A percentile compares a stretch with the other conserved stretches of the same genome.
These are phyloP conservation scores for Drosophila flavopinicola DNA, from an alignment of 2,888 invertebrate species.

Conservation along the genomic window DNA sequence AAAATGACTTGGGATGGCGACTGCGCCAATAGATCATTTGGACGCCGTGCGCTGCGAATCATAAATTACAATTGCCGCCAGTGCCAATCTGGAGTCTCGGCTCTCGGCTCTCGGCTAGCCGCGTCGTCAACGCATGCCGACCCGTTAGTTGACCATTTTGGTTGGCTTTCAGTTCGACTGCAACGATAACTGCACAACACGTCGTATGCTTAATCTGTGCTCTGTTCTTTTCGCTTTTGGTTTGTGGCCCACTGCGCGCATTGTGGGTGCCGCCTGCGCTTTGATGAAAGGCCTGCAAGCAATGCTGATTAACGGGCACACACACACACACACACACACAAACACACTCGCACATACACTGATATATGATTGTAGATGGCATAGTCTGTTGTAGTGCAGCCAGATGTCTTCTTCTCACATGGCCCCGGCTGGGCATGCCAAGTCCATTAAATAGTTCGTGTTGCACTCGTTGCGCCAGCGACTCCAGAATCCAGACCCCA, in stretches of 20 bases:
- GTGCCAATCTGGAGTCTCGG: constrained; percentile 14
- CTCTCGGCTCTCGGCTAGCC: too few relatives aligned
- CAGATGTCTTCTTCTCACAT: constrained; percentile 75
- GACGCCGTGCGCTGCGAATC: constrained; percentile 73
- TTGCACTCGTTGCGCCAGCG: constrained; percentile 70
- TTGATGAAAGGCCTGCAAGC: constrained; percentile 73
- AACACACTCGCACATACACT: constrained; percentile 18
- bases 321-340: constrained; percentile 35
- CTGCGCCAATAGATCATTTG: constrained; percentile 71
- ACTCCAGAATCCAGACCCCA: not conserved
- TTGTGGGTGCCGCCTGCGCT: constrained; percentile 66
- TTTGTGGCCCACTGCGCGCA: constrained; percentile 17
- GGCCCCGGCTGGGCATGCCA: constrained; percentile 58
- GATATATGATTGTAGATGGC: constrained; percentile 35
- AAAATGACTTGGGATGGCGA: constrained; percentile 45
- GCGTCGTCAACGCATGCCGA: constrained; percentile 59
- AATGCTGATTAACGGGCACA: constrained; percentile 71
- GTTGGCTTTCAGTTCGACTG: constrained; percentile 13
- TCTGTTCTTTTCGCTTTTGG: constrained; percentile 6
- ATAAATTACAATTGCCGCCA: constrained; percentile 65
- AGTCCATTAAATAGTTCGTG: constrained; percentile 76
- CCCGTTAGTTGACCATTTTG: constrained; percentile 57
- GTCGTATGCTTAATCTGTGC: constrained; percentile 73
- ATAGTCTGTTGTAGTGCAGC: constrained; percentile 28
- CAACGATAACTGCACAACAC: constrained; percentile 60